Base-by-base conservation (phyloP, 37 sponge, comb jelly and placozoan species). In the Dysidea cf. avara region DNA sequence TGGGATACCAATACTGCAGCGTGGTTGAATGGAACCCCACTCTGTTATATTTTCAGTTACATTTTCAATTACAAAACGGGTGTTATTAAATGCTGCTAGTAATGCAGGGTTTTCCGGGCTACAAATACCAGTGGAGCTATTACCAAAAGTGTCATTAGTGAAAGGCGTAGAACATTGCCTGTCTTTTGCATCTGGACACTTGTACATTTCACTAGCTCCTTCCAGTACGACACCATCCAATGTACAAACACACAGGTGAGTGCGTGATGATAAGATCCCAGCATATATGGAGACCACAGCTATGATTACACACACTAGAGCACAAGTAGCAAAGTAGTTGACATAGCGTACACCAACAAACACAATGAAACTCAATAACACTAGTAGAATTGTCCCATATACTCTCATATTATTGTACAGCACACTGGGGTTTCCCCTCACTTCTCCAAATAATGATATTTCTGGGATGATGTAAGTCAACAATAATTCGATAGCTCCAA, bases 301-400 rank as follows among this genome's bases (percentile, higher is more conserved):
- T 0, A 97, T 49, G 17, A 97, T 66, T 40, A 97, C 99, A 39
- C 79, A 81, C 6, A 72, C 84, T 34, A 97, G 79, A 55, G 74
- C 91, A 22, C 94, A 59, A 2, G 87, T 78, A 21, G 92, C 99
- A 76, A 94, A 90, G 65, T 93, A 91, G 83, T 92, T 96, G 30
- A 96, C 95, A 89, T 93, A 71, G 11, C 71, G 48, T 72, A 97
- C 99, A 66, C 99, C 99, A 0, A 97, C 79, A 73, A 91, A 91
- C 24, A 97, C 99, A 12, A 97, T 68, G 21, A 91, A 17, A 28
- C 81, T 47, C 28, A 97, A 74, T 28, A 97, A 72, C 17, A 97
- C 22, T 26, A 97, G 81, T 1, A 97, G 83, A 36, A 94, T 71
- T 39, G 92, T 90, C 1, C 99, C 99, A 76, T 94, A 97, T 1